Evolutionary conservation across 1,140 invertebrate genomes (phyloP).

Genomic region (Atopsyche davidsoni): DNA sequence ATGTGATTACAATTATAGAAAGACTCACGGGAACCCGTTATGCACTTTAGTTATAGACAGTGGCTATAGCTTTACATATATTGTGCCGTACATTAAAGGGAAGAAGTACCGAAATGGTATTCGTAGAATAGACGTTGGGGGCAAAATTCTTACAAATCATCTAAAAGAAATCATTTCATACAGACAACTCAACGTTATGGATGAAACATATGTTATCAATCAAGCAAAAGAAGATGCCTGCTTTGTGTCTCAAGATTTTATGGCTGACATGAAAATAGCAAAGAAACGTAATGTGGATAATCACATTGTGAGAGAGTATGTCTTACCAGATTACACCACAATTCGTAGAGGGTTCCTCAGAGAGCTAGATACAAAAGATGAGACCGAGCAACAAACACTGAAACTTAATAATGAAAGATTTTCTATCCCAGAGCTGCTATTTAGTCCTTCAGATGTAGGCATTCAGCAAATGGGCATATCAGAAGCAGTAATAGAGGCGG

Average conservation of each 20-base stretch:
- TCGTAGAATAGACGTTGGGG: conserved; percentile 87
- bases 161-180: conserved; percentile 97
- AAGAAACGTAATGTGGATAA: conserved; percentile 52
- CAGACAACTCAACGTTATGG: conserved; percentile 95
- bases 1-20: conserved; percentile 59
- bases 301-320: conserved; percentile 84
- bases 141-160: conserved; percentile 96
- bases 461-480: conserved; percentile 91
- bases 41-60: conserved; percentile 86
- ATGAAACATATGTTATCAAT: conserved; percentile 98
- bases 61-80: conserved; percentile 93
- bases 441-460: conserved; percentile 92
- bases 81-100: conserved; percentile 91
- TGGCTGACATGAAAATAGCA: conserved; percentile 74
- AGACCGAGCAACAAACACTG: conserved; percentile 72
- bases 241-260: conserved; percentile 86
- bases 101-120: conserved; percentile 73
- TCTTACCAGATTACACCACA: conserved; percentile 91
- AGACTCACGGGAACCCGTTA: conserved; percentile 51
- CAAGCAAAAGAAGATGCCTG: conserved; percentile 98
- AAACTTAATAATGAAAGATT: conserved; percentile 90
- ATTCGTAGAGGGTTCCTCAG: conserved; percentile 75
- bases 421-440: conserved; percentile 89
- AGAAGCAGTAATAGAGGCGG: conserved; percentile 76
- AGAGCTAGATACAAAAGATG: conserved; percentile 49